Percentiles rank a stretch among this genome's conserved stretches.
Conservation (phyloP, 2,888 invertebrate species). For the Hydropsyche betteni region DNA sequence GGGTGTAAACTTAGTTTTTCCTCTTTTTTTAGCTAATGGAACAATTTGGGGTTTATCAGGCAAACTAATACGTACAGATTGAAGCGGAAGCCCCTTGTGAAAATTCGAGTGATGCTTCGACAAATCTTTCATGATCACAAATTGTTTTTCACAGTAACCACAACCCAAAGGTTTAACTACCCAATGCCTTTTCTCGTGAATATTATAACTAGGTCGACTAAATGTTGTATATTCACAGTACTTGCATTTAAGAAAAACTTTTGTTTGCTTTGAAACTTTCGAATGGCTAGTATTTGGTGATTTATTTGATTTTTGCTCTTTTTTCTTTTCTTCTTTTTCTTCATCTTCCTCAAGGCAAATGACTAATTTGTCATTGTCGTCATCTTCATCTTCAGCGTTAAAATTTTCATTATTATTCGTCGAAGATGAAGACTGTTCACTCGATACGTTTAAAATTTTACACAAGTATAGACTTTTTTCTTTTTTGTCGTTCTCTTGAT, state of each 20-base stretch:
- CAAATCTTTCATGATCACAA: conserved; percentile 55
- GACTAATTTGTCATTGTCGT: conserved; percentile 56
- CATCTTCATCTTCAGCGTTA: conserved; percentile 52
- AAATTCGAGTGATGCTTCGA: conserved; percentile 55
- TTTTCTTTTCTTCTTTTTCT: neutral
- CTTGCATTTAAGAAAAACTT: conserved; percentile 54
- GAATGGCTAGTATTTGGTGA: too few species aligned
- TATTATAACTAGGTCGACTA: conserved; percentile 45
- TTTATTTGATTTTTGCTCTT: too few species aligned
- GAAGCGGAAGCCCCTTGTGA: conserved; percentile 55
- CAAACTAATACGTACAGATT: conserved; percentile 51
- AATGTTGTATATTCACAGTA: conserved; percentile 56
- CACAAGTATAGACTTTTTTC: conserved; percentile 56
- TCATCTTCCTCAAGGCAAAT: conserved; percentile 55
- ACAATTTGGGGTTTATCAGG: conserved; percentile 51
- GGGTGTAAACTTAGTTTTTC: neutral
- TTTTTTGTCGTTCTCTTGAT: conserved; percentile 57
- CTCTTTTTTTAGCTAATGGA: conserved; percentile 46
- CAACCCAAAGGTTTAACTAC: conserved; percentile 62
- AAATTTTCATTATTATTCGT: neutral
- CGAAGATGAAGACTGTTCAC: conserved; percentile 53
- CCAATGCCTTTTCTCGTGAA: conserved; percentile 64
- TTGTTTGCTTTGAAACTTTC: neutral
- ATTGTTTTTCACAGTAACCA: conserved; percentile 58
- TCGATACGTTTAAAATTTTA: conserved; percentile 52